These are phyloP conservation scores for Drosophila robusta DNA, from an alignment of 2,888 invertebrate genomes.

Conservation along the genomic window DNA sequence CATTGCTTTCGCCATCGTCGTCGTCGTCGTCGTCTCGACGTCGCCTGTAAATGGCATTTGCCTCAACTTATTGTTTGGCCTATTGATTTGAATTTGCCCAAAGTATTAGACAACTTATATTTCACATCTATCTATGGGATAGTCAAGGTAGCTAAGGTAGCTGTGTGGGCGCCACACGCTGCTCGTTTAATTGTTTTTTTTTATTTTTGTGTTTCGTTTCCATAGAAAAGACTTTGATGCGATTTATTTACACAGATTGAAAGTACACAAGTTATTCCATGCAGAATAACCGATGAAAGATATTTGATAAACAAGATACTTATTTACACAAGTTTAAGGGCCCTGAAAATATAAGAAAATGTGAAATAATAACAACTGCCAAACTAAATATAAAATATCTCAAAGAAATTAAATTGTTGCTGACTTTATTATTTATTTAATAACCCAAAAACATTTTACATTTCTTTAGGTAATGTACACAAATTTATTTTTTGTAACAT, in stretches of 20 bases:
- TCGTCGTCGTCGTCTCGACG: constrained; percentile 7
- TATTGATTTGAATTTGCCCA: constrained; percentile 74
- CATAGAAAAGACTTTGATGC: constrained; percentile 34
- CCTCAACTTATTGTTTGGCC: constrained; percentile 70
- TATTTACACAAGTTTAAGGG: background rate
- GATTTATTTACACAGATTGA: constrained; percentile 38
- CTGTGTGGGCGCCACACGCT: background rate
- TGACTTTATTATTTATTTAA: too few relatives aligned
- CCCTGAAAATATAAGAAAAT: background rate
- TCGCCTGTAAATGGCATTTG: constrained; percentile 69
- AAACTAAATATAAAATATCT: too few relatives aligned
- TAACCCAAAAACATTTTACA: too few relatives aligned
- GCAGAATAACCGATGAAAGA: too few relatives aligned
- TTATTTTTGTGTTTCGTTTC: constrained; percentile 22
- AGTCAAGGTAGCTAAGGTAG: background rate
- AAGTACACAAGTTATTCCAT: constrained; percentile 13
- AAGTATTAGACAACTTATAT: constrained; percentile 66
- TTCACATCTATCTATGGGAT: constrained; percentile 17
- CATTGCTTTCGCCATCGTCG: constrained; percentile 65
- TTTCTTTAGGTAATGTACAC: too few relatives aligned
- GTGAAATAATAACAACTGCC: background rate
- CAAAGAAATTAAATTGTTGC: too few relatives aligned
- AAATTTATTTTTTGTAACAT: too few relatives aligned
- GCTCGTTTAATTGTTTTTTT: constrained; percentile 58
- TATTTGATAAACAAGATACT: background rate